A percentile compares a stretch with the other conserved stretches of the same genome.
Conservation (phyloP, 2,888 invertebrate species). For the Nomada lathburiana region DNA sequence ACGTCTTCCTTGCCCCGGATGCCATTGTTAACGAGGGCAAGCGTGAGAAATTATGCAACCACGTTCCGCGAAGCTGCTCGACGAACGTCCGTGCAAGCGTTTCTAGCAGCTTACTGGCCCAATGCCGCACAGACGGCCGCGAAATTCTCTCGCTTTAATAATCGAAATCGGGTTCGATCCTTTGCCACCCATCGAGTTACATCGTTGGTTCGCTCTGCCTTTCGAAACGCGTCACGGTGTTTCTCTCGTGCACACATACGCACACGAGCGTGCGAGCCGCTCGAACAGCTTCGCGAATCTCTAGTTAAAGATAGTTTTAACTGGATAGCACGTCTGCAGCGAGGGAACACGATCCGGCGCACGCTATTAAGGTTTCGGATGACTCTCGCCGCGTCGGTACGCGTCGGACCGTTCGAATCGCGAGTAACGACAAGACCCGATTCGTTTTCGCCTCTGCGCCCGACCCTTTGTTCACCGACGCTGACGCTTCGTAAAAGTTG, state of each 20-base stretch:
- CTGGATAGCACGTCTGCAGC: neutral
- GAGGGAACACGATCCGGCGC: conserved; percentile 48
- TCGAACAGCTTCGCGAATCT: neutral
- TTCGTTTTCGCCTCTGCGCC: neutral
- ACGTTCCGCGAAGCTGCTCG: conserved; percentile 29
- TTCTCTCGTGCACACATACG: neutral
- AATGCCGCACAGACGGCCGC: conserved; percentile 30
- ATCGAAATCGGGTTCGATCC: conserved; percentile 48
- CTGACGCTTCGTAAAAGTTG: neutral
- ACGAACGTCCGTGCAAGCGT: conserved; percentile 43
- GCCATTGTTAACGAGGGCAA: conserved; percentile 29
- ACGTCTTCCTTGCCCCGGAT: neutral
- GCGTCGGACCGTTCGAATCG: conserved; percentile 23
- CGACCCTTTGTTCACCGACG: conserved; percentile 25
- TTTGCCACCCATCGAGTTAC: conserved; percentile 17
- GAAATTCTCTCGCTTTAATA: conserved; percentile 58
- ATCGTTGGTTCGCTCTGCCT: conserved; percentile 6
- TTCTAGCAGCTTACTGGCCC: conserved; percentile 24
- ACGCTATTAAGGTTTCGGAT: conserved; percentile 56
- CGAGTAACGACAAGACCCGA: conserved; percentile 18
- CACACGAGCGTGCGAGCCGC: neutral
- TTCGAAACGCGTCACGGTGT: neutral
- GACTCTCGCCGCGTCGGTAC: conserved; percentile 19
- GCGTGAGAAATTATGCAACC: conserved; percentile 56
- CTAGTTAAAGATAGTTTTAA: conserved; percentile 9